Percentiles rank a stretch among this genome's conserved stretches.
phyloP scores from a whole-genome alignment of 2,888 invertebrate species.

The Leptopilina syphax region DNA sequence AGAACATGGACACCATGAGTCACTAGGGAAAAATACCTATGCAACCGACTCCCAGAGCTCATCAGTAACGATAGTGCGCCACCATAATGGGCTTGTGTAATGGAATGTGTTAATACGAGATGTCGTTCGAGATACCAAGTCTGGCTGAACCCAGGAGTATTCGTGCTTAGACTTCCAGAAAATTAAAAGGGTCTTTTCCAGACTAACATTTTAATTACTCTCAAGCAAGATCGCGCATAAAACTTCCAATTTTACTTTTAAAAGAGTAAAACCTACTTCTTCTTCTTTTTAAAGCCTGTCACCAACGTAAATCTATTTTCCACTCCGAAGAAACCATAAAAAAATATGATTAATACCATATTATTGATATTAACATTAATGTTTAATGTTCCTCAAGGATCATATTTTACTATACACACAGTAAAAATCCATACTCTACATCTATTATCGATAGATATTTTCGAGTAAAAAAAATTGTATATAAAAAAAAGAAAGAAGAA shows the following conservation, averaged over 20 bases:
- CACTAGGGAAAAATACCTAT: background rate
- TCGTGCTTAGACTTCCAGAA: conserved; percentile 13
- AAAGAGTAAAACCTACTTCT: background rate
- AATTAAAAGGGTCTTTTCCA: background rate
- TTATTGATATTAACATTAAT: no score
- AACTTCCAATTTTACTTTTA: conserved; percentile 1
- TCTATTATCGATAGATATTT: background rate
- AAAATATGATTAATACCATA: no score
- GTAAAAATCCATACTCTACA: background rate
- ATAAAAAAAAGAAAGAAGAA: background rate
- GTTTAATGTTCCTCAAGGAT: background rate
- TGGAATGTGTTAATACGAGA: conserved; percentile 19
- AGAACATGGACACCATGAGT: background rate
- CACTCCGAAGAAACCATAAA: background rate
- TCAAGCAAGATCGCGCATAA: conserved; percentile 14
- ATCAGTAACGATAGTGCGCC: conserved; percentile 11
- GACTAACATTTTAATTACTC: conserved; percentile 18
- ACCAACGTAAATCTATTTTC: background rate
- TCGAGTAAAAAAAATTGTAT: background rate
- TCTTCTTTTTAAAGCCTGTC: background rate
- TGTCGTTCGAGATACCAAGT: conserved; percentile 14
- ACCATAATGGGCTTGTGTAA: conserved; percentile 15
- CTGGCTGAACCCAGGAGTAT: background rate
- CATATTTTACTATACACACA: background rate
- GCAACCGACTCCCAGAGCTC: background rate